Conservation (phyloP, 2,113 vertebrate species). For the Myodes glareolus region DNA sequence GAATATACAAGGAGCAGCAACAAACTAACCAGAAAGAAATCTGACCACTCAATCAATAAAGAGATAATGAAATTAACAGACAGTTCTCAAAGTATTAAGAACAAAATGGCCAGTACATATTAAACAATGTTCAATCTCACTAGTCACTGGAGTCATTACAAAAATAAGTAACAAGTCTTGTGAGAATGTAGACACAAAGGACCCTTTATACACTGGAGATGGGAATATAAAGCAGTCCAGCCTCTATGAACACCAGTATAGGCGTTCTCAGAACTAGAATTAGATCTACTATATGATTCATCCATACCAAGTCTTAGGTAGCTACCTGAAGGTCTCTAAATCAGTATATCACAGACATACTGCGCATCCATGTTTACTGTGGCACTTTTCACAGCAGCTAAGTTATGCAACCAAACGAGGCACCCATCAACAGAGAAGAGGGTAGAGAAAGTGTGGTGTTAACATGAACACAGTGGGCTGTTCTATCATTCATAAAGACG, state of each 20-base stretch:
- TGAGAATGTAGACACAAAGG: not conserved
- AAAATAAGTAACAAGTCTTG: not conserved
- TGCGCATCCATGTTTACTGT: not conserved
- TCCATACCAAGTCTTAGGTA: not conserved
- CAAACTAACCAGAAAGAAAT: not conserved
- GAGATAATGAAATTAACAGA: not conserved
- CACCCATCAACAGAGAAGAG: not conserved
- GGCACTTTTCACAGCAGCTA: too few species aligned
- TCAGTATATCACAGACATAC: not conserved
- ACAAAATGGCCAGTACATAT: not conserved
- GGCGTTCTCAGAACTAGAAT: not conserved
- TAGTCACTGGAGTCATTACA: not conserved
- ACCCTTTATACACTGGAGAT: not conserved
- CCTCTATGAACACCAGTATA: not conserved
- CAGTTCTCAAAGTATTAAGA: not conserved
- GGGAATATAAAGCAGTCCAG: not conserved
- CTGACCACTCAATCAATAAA: not conserved
- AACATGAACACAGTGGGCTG: not conserved
- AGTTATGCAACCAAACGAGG: not conserved
- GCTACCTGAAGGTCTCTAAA: not conserved
- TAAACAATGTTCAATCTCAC: not conserved
- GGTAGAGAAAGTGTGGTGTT: not conserved
- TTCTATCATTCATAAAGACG: not conserved
- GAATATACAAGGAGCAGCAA: not conserved
- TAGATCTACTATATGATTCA: not conserved